Conservation (phyloP, 2,888 invertebrate genomes). For the Agonopterix subpropinquella region DNA sequence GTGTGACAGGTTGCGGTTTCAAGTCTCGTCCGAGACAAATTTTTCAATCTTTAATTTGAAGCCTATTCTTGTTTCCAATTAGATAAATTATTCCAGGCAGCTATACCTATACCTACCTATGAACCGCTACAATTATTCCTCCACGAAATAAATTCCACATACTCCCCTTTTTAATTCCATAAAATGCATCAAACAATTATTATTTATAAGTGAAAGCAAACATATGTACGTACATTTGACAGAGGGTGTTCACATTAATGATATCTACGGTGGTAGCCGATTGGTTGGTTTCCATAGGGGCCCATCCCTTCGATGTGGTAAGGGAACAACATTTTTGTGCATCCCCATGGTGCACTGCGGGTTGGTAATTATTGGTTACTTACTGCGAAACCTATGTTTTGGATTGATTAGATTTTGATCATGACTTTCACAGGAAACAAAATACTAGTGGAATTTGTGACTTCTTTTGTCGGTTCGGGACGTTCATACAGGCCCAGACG, state of each 20-base stretch:
- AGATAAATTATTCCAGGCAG: too few species aligned
- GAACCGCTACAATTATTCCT: too few species aligned
- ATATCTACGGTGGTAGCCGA: conserved; percentile 40
- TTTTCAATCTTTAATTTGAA: too few species aligned
- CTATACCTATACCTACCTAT: too few species aligned
- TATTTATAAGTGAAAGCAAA: conserved; percentile 66
- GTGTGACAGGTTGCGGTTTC: too few species aligned
- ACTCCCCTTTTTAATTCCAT: conserved; percentile 54
- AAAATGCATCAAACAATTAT: conserved; percentile 53
- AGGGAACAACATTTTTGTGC: conserved; percentile 20
- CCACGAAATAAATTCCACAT: background rate
- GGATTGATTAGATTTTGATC: too few species aligned
- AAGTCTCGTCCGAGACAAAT: too few species aligned
- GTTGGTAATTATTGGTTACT: conserved; percentile 46
- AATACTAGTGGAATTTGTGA: too few species aligned
- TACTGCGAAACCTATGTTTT: conserved; percentile 12
- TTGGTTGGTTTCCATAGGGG: conserved; percentile 54
- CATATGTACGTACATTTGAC: conserved; percentile 56
- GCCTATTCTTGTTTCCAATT: too few species aligned
- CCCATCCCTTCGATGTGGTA: conserved; percentile 38
- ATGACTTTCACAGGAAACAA: too few species aligned
- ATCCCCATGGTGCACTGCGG: conserved; percentile 50
- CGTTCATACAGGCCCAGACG: too few species aligned
- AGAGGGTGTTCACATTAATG: conserved; percentile 48
- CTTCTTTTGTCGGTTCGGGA: too few species aligned